Percentiles rank a stretch among this genome's conserved stretches.
These are phyloP conservation scores for Odontomyia ornata DNA, from an alignment of 2,888 invertebrate genomes.

Conservation along the genomic window DNA sequence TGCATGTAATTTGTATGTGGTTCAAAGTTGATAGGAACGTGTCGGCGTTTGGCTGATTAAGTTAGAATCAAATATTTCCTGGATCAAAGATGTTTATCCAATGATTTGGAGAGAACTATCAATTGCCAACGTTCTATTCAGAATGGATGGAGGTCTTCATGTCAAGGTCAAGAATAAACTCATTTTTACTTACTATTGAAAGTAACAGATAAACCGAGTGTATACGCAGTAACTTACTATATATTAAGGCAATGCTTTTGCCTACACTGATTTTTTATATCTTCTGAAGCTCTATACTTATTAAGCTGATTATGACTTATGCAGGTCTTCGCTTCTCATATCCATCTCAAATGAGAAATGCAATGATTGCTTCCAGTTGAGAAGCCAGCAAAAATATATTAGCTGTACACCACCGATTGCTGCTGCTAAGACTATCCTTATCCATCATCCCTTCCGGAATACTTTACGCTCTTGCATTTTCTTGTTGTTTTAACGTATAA, in stretches of 20 bases:
- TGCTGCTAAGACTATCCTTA: conserved; percentile 11
- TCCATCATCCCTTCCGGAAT: conserved; percentile 20
- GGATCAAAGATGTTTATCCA: too few species aligned
- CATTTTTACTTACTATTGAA: too few species aligned
- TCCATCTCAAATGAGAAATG: conserved; percentile 34
- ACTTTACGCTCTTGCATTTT: conserved; percentile 31
- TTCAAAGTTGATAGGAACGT: background rate
- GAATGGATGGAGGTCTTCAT: too few species aligned
- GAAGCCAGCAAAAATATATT: conserved; percentile 22
- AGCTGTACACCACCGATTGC: background rate
- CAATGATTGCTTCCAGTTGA: conserved; percentile 30
- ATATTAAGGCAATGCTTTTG: too few species aligned
- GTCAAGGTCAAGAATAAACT: too few species aligned
- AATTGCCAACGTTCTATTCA: too few species aligned
- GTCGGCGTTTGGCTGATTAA: background rate
- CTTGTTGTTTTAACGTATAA: conserved; percentile 46
- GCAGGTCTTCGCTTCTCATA: background rate
- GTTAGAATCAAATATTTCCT: too few species aligned
- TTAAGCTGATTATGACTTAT: background rate
- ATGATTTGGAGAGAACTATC: too few species aligned
- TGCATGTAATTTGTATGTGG: background rate
- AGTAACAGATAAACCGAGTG: too few species aligned
- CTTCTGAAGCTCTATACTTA: background rate
- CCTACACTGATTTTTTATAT: too few species aligned
- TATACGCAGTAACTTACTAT: too few species aligned